Base-by-base conservation (phyloP, 2,113 vertebrate species). In the Daubentonia madagascariensis region DNA sequence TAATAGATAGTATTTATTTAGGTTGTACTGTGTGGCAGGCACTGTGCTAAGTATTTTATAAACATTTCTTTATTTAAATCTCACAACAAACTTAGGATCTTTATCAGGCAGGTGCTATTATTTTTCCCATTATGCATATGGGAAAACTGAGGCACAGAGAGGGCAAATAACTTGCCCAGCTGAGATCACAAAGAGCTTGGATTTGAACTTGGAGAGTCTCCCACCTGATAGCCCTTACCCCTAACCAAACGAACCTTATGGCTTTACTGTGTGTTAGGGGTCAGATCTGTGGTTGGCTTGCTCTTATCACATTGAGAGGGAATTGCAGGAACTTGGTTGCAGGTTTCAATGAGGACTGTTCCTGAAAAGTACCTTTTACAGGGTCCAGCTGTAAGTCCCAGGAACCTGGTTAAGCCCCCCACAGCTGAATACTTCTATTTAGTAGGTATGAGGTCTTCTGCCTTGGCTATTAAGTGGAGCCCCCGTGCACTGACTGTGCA, bases 101-200 rank as follows among this genome's bases (percentile, higher is more conserved):
- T 94, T 8, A 35, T 8, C 20, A 43, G 61, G 5, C 11, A n/a
- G 57, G 20, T 52, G 16, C 23, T 87, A 0, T 52, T 57, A 45
- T 25, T 81, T 72, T 67, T 16, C 5, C 28, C 14, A 40, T 76
- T 94, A 37, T 72, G 90, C 25, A 57, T 25, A 35, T 4, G 35
- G 22, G 45, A 35, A 90, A 85, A 37, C 32, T 45, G 80, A 94
- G 68, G 78, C 45, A 52, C 23, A 20, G 23, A 72, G n/a, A 94
- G 23, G 43, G n/a, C 50, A 83, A 75, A 28, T 50, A 61, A 76
- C 8, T 72, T n/a, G 11, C 5, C 2, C 2, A 32, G 76, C 23
- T 57, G 43, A 97, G 68, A 40, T 63, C 50, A 48, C 50, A 79
- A 25, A 94, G 80, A 80, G 54, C 68, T 59, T 87, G 52, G 35